Conservation (phyloP, 2,113 vertebrate genomes). For the Malurus elegans region DNA sequence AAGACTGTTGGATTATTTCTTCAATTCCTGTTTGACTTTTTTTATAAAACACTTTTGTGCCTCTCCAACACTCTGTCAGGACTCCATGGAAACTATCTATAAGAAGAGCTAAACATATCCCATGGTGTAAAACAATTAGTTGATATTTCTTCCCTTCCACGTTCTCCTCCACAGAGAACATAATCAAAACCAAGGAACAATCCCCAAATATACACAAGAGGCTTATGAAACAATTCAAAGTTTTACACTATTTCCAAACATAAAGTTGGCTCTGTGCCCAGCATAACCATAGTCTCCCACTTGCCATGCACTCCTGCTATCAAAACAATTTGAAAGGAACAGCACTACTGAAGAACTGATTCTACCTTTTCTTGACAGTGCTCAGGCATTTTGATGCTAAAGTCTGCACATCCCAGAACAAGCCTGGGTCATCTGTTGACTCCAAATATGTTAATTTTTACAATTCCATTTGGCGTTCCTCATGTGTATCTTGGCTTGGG, state of each 20-base stretch:
- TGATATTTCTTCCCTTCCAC: neutral
- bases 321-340: constrained; percentile 30
- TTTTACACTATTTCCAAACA: constrained; percentile 36
- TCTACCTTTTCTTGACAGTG: neutral
- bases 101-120: constrained; percentile 9
- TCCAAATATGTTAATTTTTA: neutral
- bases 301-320: constrained; percentile 17
- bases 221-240: constrained; percentile 33
- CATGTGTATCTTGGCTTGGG: neutral
- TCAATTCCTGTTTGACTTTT: neutral
- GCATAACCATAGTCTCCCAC: constrained; percentile 27
- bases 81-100: constrained; percentile 38
- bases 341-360: neutral
- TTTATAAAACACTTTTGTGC: neutral
- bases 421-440: neutral
- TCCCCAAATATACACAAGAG: neutral
- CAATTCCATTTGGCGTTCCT: neutral
- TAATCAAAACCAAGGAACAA: constrained; percentile 9
- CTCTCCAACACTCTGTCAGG: neutral
- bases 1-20: neutral
- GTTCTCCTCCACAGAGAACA: neutral
- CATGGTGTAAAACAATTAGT: constrained; percentile 28
- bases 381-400: neutral
- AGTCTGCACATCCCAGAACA: neutral
- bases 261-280: neutral